Evolutionary conservation across 2,888 invertebrate genomes (phyloP), one percentile per base, ranked within the genome.

Genomic region (Stenodema calcarata): DNA sequence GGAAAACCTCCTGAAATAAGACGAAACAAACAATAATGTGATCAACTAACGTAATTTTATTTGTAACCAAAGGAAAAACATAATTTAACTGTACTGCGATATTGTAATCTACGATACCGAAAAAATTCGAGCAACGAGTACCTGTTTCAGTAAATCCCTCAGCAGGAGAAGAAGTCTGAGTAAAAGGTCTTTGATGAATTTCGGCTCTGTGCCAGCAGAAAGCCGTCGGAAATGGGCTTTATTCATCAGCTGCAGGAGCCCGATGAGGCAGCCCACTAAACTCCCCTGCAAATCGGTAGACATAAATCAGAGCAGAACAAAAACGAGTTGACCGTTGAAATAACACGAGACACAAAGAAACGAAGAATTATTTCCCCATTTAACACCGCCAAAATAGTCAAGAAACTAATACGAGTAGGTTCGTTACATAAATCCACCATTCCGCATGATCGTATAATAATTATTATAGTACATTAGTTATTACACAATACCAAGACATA

Each of bases 201-300:
- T 95, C 14, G 95, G 92, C 90, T 97, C 96, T 0, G 91, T 92
- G 9, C 95, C 92, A 88, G 96, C 95, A 95, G 97, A 97, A 73
- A 98, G 92, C 18, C 96, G 93, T 89, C 95, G 95, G 91, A 97
- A 98, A 90, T 98, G 98, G 41, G 95, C 95, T 88, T 97, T 96
- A 89, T 96, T 96, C 90, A 98, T 93, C 3, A 98, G 92, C 90
- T 97, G 96, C 90, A 98, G 93, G 70, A 97, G 93, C 0, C 97
- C 97, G 30, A 97, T 93, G 23, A 98, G 92, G 90, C 96, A 97
- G 0, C 97, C 95, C 14, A 98, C 97, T 91, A 98, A 92, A 89
- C 95, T 95, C 2, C 97, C 95, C 95, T 95, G 91, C 75, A 92
- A 91, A 86, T 50, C n/a, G 0, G n/a, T 6, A 4, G 12, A 47